A percentile compares a stretch with the other conserved stretches of the same genome.
Evolutionary conservation across 2,113 vertebrate species (phyloP).

Genomic region (Tenebrosternarchus preto): DNA sequence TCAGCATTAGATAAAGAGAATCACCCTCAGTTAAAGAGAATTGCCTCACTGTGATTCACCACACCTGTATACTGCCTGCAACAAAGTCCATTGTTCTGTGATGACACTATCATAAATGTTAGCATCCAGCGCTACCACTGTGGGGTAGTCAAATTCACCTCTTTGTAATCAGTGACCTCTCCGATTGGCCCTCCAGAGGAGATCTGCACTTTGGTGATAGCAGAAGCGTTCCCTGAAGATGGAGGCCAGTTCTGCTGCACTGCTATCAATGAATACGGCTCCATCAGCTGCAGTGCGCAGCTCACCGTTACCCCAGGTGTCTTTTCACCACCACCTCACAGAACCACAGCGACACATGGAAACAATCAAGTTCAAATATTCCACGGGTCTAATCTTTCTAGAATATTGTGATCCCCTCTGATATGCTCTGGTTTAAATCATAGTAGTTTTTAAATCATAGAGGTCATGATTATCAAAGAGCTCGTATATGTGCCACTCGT

Average conservation of each 20-base stretch:
- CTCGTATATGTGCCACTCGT: neutral
- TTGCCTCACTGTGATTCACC: too few relatives aligned
- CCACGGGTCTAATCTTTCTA: neutral
- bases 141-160: neutral
- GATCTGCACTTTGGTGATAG: slow-evolving; percentile 96
- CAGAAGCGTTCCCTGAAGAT: slow-evolving; percentile 95
- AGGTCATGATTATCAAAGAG: neutral
- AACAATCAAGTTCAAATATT: neutral
- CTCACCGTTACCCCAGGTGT: slow-evolving; percentile 85
- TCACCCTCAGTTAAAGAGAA: too few relatives aligned
- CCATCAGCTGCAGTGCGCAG: slow-evolving; percentile 81
- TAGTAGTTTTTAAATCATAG: neutral
- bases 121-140: too few relatives aligned
- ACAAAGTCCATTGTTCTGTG: too few relatives aligned
- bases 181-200: slow-evolving; percentile 80
- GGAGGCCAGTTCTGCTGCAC: slow-evolving; percentile 88
- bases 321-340: neutral
- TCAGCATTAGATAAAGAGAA: too few relatives aligned
- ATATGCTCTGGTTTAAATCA: neutral
- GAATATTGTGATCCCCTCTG: too few relatives aligned
- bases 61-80: too few relatives aligned
- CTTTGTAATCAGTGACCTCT: neutral
- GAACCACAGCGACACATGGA: neutral
- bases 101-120: too few relatives aligned
- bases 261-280: slow-evolving; percentile 84